phyloP scores from a whole-genome alignment of 2,797 vertebrate species.

The Sternarchorhynchus goeldii region DNA sequence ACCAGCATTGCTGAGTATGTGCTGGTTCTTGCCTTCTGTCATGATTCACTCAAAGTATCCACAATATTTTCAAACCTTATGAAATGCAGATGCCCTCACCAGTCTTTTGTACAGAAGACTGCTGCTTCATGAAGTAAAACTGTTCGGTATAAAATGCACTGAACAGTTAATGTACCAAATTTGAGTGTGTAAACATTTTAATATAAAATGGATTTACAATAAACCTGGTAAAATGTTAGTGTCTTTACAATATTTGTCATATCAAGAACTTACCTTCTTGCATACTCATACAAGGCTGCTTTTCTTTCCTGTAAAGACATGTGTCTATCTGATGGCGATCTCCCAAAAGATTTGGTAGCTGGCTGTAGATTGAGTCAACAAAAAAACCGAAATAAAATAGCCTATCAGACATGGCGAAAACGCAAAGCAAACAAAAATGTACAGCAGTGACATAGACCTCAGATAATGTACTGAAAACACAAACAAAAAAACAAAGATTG shows the following conservation, averaged over 20 bases:
- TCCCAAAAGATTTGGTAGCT: slow-evolving; percentile 85
- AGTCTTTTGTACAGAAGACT: too few relatives aligned
- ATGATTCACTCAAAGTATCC: neutral
- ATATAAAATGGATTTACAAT: too few relatives aligned
- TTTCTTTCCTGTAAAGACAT: slow-evolving; percentile 95
- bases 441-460: neutral
- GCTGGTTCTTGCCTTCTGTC: slow-evolving; percentile 21
- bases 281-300: slow-evolving; percentile 88
- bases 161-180: too few relatives aligned
- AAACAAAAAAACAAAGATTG: neutral
- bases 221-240: too few relatives aligned
- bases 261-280: slow-evolving; percentile 80
- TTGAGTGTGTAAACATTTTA: too few relatives aligned
- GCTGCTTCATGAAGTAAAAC: too few relatives aligned
- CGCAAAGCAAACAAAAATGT: neutral
- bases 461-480: neutral
- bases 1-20: slow-evolving; percentile 10
- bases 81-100: neutral
- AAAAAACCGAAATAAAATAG: slow-evolving; percentile 23
- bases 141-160: too few relatives aligned
- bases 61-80: neutral
- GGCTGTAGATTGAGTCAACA: slow-evolving; percentile 68
- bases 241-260: neutral
- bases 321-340: slow-evolving; percentile 87
- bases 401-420: neutral